Base-by-base conservation (phyloP, 2,113 vertebrate genomes). In the Riparia riparia region DNA sequence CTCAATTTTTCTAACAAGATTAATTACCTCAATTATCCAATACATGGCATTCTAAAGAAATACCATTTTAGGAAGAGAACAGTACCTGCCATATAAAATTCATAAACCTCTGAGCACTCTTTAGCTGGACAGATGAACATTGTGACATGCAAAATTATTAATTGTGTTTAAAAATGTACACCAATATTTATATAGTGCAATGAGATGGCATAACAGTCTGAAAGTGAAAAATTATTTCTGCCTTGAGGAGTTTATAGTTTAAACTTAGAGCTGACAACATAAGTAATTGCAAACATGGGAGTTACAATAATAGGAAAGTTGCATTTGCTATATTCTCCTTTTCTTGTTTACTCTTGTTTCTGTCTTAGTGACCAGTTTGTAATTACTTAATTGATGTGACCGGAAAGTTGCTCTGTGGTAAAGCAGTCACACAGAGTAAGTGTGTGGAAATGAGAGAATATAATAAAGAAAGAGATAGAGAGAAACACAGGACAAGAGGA, bases 161-260 rank as follows among this genome's bases (percentile, higher is more conserved):
- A 77, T 37, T 58, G 14, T 44, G 25, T 91, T 89, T 96, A 37
- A 91, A 94, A 94, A 76, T 50, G 6, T 69, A 16, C 32, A 64
- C 31, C 41, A 72, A 61, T 85, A 86, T 87, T 87, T 95, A 87
- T 82, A 56, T 7, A 89, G 45, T 68, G 41, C 51, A 71, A 60
- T 44, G 71, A 45, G 14, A 68, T 37, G 28, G 17, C 25, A 54
- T 86, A 86, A 45, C 9, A 32, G 8, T 77, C 85, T 56, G 41
- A 86, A 89, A 61, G 10, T 79, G 66, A 94, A 96, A 82, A 95
- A 96, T 57, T 3, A 15, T 68, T 76, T 76, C 45, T 93, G 19
- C 66, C 61, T 82, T 85, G 61, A 72, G 50, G 66, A 89, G 17
- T 66, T 89, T 78, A 54, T 21, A 58, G 39, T 58, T 26, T 79